phyloP scores from a whole-genome alignment of 2,113 vertebrate genomes.

The Hemiscyllium ocellatum region DNA sequence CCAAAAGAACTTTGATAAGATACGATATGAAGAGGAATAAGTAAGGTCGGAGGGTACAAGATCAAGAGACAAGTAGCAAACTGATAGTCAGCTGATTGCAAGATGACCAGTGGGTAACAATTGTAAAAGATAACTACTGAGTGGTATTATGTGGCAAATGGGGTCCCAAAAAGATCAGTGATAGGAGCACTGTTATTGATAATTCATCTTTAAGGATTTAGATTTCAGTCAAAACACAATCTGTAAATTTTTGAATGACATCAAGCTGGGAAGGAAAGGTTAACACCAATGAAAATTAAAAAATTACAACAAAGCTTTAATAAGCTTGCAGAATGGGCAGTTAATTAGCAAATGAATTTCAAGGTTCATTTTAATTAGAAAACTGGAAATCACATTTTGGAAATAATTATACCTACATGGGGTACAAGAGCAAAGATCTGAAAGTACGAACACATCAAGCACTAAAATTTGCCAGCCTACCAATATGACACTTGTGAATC shows the following conservation, averaged over 20 bases:
- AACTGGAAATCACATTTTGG: not conserved
- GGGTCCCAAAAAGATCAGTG: not conserved
- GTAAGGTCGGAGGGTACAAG: too few species aligned
- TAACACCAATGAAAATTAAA: not conserved
- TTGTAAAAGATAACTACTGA: too few species aligned
- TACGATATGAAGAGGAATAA: too few species aligned
- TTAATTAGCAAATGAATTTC: not conserved
- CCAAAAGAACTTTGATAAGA: too few species aligned
- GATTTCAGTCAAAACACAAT: not conserved
- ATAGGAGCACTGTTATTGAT: not conserved
- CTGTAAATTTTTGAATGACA: not conserved
- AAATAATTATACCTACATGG: not conserved
- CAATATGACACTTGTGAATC: not conserved
- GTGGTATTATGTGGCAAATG: too few species aligned
- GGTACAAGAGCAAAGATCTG: not conserved
- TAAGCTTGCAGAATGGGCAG: not conserved
- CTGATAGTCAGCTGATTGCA: too few species aligned
- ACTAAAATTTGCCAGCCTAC: not conserved
- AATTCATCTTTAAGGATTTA: not conserved
- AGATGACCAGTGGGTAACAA: too few species aligned
- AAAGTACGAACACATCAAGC: not conserved
- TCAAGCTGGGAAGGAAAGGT: not conserved
- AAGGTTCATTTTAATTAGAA: not conserved
- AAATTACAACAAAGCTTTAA: not conserved
- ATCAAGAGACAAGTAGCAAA: too few species aligned